phyloP scores from a whole-genome alignment of 2,113 vertebrate genomes.

The Mormyrus lacerda region DNA sequence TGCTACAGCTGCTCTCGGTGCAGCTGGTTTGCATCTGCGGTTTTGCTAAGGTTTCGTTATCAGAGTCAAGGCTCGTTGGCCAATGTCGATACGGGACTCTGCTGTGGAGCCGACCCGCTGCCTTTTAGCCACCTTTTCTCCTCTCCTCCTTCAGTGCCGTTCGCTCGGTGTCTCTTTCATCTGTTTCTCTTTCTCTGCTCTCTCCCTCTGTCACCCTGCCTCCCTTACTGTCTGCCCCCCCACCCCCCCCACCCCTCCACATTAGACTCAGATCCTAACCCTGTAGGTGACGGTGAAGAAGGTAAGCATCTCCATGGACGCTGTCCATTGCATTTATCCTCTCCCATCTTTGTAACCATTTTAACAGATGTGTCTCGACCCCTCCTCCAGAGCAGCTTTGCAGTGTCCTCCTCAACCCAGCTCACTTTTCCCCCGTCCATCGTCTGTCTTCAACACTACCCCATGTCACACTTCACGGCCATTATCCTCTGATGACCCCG shows the following conservation, averaged over 20 bases:
- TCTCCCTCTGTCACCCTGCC: conserved; percentile 39
- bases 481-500: background rate
- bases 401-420: background rate
- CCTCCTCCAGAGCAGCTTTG: background rate
- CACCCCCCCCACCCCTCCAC: conserved; percentile 34
- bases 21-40: background rate
- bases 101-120: background rate
- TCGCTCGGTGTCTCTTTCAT: conserved; percentile 28
- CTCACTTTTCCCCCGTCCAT: background rate
- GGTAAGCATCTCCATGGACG: conserved; percentile 58
- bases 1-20: background rate
- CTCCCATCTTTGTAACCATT: background rate
- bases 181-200: conserved; percentile 26
- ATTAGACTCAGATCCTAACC: conserved; percentile 63
- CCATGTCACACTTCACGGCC: background rate
- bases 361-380: background rate
- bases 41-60: background rate
- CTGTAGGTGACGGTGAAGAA: conserved; percentile 57
- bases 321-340: background rate
- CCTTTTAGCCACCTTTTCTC: conserved; percentile 6
- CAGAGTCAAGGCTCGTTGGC: background rate
- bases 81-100: background rate
- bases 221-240: conserved; percentile 11
- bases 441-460: background rate
- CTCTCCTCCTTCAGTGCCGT: conserved; percentile 31